phyloP scores from a whole-genome alignment of 2,888 invertebrate genomes.

The Leptothorax acervorum region DNA sequence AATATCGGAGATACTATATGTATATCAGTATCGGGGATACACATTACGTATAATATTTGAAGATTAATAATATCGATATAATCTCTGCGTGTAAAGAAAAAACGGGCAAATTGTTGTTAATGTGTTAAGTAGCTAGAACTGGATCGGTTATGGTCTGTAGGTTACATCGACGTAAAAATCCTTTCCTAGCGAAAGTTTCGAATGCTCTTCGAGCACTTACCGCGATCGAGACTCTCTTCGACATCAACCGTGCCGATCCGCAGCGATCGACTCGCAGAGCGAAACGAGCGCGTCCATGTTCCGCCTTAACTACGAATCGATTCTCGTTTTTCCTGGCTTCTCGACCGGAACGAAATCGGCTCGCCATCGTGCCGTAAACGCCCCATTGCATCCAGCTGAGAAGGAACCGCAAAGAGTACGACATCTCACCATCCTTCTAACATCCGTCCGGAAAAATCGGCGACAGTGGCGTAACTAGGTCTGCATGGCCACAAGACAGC shows the following conservation, averaged over 20 bases:
- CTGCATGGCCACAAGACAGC: not conserved
- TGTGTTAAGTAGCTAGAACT: constrained; percentile 2
- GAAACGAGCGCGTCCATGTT: constrained; percentile 51
- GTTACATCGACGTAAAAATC: constrained; percentile 38
- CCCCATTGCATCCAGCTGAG: constrained; percentile 51
- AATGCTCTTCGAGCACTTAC: not conserved
- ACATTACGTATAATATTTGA: not conserved
- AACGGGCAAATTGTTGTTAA: not conserved
- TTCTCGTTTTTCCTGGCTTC: constrained; percentile 49
- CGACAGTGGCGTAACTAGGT: constrained; percentile 34
- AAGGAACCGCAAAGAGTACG: constrained; percentile 51
- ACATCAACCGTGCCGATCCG: constrained; percentile 15
- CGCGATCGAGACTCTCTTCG: not conserved
- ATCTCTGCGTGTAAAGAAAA: not conserved
- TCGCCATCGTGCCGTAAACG: constrained; percentile 48
- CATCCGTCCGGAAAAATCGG: constrained; percentile 39
- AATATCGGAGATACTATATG: not conserved
- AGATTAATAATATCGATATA: not conserved
- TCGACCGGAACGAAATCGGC: constrained; percentile 55
- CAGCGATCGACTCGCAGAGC: constrained; percentile 38
- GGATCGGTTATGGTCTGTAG: constrained; percentile 9
- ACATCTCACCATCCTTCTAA: constrained; percentile 42
- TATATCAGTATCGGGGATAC: not conserved
- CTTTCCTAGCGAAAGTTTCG: constrained; percentile 33
- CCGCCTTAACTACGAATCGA: constrained; percentile 53